Base-by-base conservation (phyloP, 2,888 invertebrate genomes). In the Drosophila quinaria region DNA sequence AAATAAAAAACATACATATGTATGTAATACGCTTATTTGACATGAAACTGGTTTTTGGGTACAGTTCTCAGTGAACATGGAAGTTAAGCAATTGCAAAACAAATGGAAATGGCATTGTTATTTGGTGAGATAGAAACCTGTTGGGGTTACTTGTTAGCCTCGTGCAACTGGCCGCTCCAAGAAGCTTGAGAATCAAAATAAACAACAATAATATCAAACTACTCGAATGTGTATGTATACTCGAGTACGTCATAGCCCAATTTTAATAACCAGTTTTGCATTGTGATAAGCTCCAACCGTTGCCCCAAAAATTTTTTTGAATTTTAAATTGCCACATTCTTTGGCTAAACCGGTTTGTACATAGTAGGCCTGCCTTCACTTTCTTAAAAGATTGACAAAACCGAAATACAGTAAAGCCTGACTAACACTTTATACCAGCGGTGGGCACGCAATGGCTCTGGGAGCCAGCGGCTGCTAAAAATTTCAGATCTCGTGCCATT, bases 231-330 rank as follows among this genome's bases (percentile, higher is more conserved):
- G 33, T 25, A 31, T 50, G 33, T 41, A 60, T 25, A 47, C 25
- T 13, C 11, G 25, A n/a, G 13, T 29, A 35, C 46, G 58, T 37
- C 44, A 46, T 72, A 77, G 58, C 72, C 74, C 67, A 77, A 71
- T 56, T 83, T 81, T 66, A 66, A 74, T 77, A 84, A 84, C 81
- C 44, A 81, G 87, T 83, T 83, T 70, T 61, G 66, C 51, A 83
- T 62, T 54, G 74, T 51, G 76, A 66, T 69, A 69, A 78, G 59
- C 61, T 76, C 69, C 68, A 64, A 41, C 22, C 55, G 54, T 41
- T 25, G 56, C 25, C 60, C 60, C 13, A 67, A 56, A 44, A 22
- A 51, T 35, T 46, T 13, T 44, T 51, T 37, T 37, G 52, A 58
- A 31, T 71, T 75, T 37, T 37, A 44, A 58, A 31, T 71, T 75